Base-by-base conservation (phyloP, 1,140 invertebrate species). In the Aphelenchoides avenae region DNA sequence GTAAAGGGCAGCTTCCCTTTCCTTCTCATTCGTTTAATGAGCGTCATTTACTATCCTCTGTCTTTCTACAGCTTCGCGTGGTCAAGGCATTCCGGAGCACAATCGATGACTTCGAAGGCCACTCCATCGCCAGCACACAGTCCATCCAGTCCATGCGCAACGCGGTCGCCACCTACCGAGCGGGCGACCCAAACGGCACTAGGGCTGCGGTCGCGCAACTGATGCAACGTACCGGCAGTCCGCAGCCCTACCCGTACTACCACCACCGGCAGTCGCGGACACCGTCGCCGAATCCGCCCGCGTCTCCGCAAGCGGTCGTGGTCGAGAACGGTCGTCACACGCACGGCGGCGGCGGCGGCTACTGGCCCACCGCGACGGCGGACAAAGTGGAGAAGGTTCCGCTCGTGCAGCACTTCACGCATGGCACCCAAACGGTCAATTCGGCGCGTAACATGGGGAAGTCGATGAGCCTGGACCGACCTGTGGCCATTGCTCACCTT, bases 1-100 rank as follows among this genome's bases (percentile, higher is more conserved):
- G n/a, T 36, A 13, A 36, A 36, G 34, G n/a, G 11, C n/a, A 36
- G 11, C n/a, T 36, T 36, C 11, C 18, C n/a, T n/a, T n/a, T n/a
- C n/a, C n/a, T n/a, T n/a, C n/a, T n/a, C n/a, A n/a, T n/a, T n/a
- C n/a, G n/a, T n/a, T n/a, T n/a, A n/a, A n/a, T n/a, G n/a, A n/a
- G n/a, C n/a, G n/a, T n/a, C n/a, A n/a, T n/a, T n/a, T n/a, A n/a
- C n/a, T n/a, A n/a, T 27, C 62, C 24, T 53, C 36, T 59, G 13
- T 36, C 15, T 36, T 44, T 18, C 55, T 75, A 37, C 65, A 98
- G 93, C 87, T 98, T 84, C 89, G 94, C 83, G 94, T 98, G 83
- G 93, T 98, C 83, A 89, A 92, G 84, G 94, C 93, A 79, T 99
- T 99, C 89, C 94, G 91, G 84, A 95, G 91, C 77, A 95, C 89